Percentiles rank a stretch among this genome's conserved stretches.
These are phyloP conservation scores for Chrysocyon brachyurus DNA, from an alignment of 2,797 vertebrate species.

Conservation along the genomic window DNA sequence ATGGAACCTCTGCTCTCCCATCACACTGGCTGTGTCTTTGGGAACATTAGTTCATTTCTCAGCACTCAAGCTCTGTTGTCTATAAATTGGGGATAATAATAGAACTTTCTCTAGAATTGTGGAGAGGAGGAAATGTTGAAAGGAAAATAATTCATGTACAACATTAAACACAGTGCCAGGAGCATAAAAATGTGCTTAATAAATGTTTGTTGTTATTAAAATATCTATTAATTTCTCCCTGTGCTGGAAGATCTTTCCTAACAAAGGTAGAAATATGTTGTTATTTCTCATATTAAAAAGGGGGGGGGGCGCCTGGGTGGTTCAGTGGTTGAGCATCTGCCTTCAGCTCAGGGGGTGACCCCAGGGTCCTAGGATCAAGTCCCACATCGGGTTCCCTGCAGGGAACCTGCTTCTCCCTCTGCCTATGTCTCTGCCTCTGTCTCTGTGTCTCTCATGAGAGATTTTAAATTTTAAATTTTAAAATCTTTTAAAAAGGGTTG, in stretches of 20 bases:
- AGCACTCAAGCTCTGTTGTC: not conserved
- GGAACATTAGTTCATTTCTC: not conserved
- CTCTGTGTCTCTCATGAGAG: no score
- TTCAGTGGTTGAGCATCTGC: no score
- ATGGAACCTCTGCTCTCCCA: not conserved
- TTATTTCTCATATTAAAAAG: not conserved
- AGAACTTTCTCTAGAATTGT: not conserved
- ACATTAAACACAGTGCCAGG: not conserved
- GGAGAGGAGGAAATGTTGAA: not conserved
- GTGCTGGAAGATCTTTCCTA: not conserved
- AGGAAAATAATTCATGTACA: constrained; percentile 5
- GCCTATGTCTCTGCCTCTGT: no score
- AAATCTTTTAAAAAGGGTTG: no score
- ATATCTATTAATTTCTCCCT: not conserved
- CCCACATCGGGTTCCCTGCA: no score
- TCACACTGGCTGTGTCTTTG: not conserved
- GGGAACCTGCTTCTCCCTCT: no score
- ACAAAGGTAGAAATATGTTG: not conserved
- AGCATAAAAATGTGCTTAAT: constrained; percentile 25
- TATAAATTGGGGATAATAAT: not conserved
- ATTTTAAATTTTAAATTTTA: no score
- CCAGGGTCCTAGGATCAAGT: no score
- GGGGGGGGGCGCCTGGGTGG: not conserved
- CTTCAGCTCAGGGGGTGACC: no score
- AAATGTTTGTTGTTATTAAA: constrained; percentile 47